Evolutionary conservation across 2,888 invertebrate species (phyloP).

Genomic region (Uropetala carovei): DNA sequence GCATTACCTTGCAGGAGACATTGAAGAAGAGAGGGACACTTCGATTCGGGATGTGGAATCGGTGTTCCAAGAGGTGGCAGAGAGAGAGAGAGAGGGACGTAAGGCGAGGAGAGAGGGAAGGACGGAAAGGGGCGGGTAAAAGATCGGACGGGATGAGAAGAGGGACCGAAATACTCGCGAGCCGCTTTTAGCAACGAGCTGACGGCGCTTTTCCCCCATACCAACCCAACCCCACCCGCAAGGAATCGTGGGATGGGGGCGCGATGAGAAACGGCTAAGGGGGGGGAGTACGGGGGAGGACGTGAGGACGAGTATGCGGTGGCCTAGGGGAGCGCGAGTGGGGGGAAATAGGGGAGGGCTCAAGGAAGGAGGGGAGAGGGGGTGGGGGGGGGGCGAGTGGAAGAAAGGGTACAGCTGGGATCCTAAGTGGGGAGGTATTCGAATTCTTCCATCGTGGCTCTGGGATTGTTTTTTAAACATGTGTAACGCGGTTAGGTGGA

Average conservation of each 20-base stretch:
- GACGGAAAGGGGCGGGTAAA: not conserved
- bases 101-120: not conserved
- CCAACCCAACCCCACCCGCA: constrained; percentile 51
- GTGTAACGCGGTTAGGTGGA: constrained; percentile 26
- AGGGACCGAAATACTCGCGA: constrained; percentile 63
- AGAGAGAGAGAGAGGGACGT: not conserved
- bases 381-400: not conserved
- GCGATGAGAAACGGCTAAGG: not conserved
- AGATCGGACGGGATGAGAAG: constrained; percentile 61
- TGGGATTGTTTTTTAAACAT: constrained; percentile 38
- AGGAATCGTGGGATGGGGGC: constrained; percentile 30
- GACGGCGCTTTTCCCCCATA: constrained; percentile 58
- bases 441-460: not conserved
- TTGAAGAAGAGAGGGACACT: not conserved
- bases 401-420: constrained; percentile 53
- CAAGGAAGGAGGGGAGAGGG: not conserved
- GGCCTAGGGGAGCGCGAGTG: not conserved
- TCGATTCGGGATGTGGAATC: not conserved
- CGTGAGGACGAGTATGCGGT: constrained; percentile 6
- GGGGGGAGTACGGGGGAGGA: not conserved
- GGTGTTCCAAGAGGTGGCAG: not conserved
- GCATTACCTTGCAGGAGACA: not conserved
- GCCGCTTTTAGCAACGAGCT: constrained; percentile 62
- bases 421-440: constrained; percentile 29
- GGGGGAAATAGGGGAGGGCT: not conserved